Percentiles rank a stretch among this genome's conserved stretches.
Conservation (phyloP, 2,797 vertebrate species). For the Tenualosa thibaudeaui region DNA sequence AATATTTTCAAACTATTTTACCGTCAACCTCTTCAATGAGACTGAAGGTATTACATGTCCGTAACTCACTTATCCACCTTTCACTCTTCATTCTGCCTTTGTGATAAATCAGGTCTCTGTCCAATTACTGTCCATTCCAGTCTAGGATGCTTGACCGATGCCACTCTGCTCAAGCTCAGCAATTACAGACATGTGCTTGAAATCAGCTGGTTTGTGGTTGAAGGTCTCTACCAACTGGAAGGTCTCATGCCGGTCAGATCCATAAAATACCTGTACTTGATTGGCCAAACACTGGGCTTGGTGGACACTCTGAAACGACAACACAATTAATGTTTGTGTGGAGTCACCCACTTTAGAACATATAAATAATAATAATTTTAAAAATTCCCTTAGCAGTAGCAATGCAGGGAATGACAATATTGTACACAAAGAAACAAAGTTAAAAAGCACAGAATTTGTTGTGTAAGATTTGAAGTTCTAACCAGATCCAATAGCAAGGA, state of each 20-base stretch:
- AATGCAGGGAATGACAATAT: not conserved
- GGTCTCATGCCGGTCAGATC: conserved; percentile 76
- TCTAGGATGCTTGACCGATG: conserved; percentile 60
- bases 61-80: not conserved
- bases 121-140: not conserved
- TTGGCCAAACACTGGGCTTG: conserved; percentile 94
- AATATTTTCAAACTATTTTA: not conserved
- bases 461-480: not conserved
- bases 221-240: conserved; percentile 87
- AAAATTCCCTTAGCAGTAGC: too few species aligned
- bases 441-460: not conserved
- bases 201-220: conserved; percentile 86
- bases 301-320: conserved; percentile 76
- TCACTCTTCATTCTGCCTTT: not conserved
- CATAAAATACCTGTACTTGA: conserved; percentile 98
- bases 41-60: not conserved
- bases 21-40: not conserved
- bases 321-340: not conserved
- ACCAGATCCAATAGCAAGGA: not conserved
- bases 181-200: conserved; percentile 91
- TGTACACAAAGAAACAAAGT: not conserved
- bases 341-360: not conserved
- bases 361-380: not conserved
- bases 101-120: not conserved
- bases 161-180: conserved; percentile 88